Base-by-base conservation (phyloP, 2,113 vertebrate species). In the Tetrax tetrax region DNA sequence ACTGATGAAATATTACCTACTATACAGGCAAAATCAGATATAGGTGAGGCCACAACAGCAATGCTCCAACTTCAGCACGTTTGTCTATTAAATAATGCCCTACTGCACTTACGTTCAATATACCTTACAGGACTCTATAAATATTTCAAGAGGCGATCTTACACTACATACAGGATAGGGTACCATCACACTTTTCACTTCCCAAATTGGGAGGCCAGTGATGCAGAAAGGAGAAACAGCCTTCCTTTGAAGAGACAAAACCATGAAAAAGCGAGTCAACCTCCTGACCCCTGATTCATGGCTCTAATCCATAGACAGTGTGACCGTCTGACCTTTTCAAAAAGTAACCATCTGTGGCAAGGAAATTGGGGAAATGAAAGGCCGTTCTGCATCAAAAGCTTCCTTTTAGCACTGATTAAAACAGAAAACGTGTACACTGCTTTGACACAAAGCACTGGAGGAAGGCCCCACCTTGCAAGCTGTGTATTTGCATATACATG, bases 341-440 rank as follows among this genome's bases (percentile, higher is more conserved):
- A 64, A 77, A 61, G 29, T 57, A 87, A 45, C 57, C 28, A 68
- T 19, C 20, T 60, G 57, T 82, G 72, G 45, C 61, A 90, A 78
- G 47, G 53, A 78, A 90, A 83, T 75, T 37, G 83, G 38, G 48
- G 72, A 92, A 96, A 92, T 41, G 27, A 89, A 84, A 93, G 56
- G 22, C 12, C 35, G 48, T 81, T 89, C 45, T 82, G 35, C 14
- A 75, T 54, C 51, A 83, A 57, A 88, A 59, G 9, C 35, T 78
- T 89, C 43, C 33, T 82, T 64, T 68, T 41, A 93, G 86, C 80
- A 71, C 35, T 23, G 17, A 92, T 17, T 90, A 81, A 56, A 90
- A 25, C 35, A 77, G 47, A 70, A 91, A 92, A 64, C 8, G 8
- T 2, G 33, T 43, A 31, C 63, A 51, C 20, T 77, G 15, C 66